Evolutionary conservation across 2,888 invertebrate species (phyloP).

Genomic region (Drosophila macrothrix): DNA sequence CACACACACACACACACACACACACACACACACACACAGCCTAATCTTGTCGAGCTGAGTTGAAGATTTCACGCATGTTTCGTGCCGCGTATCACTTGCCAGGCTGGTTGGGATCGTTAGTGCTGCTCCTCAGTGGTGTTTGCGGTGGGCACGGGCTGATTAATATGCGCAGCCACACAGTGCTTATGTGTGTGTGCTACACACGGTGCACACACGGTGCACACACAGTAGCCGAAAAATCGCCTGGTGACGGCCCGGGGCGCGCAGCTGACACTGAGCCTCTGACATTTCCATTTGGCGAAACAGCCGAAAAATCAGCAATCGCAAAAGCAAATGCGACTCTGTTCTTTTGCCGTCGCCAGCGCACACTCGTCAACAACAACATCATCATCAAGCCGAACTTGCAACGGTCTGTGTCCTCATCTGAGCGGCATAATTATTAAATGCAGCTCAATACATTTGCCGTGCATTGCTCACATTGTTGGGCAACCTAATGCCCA

Average conservation of each 20-base stretch:
- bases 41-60: constrained; percentile 63
- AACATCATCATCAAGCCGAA: constrained; percentile 7
- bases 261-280: constrained; percentile 82
- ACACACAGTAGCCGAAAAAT: constrained; percentile 61
- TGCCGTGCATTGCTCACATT: constrained; percentile 83
- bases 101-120: constrained; percentile 33
- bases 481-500: constrained; percentile 75
- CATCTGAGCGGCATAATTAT: constrained; percentile 78
- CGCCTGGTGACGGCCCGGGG: constrained; percentile 54
- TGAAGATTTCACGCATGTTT: constrained; percentile 80
- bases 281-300: constrained; percentile 82
- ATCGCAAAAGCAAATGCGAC: constrained; percentile 36
- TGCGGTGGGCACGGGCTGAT: constrained; percentile 54
- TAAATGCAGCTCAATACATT: constrained; percentile 85
- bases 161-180: constrained; percentile 75
- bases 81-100: constrained; percentile 79
- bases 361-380: constrained; percentile 17
- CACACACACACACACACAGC: constrained; percentile 16
- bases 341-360: constrained; percentile 42
- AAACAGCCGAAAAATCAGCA: constrained; percentile 50
- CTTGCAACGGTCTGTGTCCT: constrained; percentile 22
- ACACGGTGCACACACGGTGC: constrained; percentile 38
- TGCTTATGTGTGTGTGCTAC: background rate
- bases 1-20: constrained; percentile 10
- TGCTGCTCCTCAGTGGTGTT: constrained; percentile 10